A percentile compares a stretch with the other conserved stretches of the same genome.
These are phyloP conservation scores for Pseudomyrmex gracilis DNA, from an alignment of 1,140 invertebrate species.

Conservation along the genomic window DNA sequence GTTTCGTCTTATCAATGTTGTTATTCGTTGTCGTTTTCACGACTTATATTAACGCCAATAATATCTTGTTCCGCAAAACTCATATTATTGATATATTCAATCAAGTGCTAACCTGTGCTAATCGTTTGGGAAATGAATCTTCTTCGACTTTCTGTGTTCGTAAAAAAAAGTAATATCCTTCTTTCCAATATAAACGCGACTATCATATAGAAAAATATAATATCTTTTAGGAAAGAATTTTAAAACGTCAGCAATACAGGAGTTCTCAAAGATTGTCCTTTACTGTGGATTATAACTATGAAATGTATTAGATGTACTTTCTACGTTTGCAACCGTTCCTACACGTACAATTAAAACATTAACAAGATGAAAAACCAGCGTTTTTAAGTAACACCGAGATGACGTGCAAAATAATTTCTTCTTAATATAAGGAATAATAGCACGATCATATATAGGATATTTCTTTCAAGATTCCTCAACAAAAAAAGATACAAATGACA, in stretches of 20 bases:
- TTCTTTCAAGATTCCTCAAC: conserved; percentile 42
- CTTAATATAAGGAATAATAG: conserved; percentile 33
- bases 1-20: neutral
- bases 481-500: conserved; percentile 58
- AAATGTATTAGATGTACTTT: conserved; percentile 61
- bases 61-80: conserved; percentile 45
- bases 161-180: conserved; percentile 39
- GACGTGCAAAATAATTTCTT: conserved; percentile 14
- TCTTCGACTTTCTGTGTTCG: conserved; percentile 3
- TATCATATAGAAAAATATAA: conserved; percentile 63
- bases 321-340: conserved; percentile 59
- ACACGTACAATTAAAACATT: conserved; percentile 28
- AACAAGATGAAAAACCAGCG: conserved; percentile 14
- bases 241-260: conserved; percentile 64
- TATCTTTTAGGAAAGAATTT: conserved; percentile 18
- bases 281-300: conserved; percentile 54
- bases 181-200: neutral
- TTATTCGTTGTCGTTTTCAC: conserved; percentile 33
- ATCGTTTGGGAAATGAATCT: conserved; percentile 49
- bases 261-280: conserved; percentile 68
- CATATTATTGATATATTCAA: conserved; percentile 62
- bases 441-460: conserved; percentile 54
- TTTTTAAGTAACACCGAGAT: conserved; percentile 42
- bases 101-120: conserved; percentile 29
- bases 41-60: conserved; percentile 51